Conservation (phyloP, 2,797 vertebrate genomes). For the Buphagus erythrorhynchus region DNA sequence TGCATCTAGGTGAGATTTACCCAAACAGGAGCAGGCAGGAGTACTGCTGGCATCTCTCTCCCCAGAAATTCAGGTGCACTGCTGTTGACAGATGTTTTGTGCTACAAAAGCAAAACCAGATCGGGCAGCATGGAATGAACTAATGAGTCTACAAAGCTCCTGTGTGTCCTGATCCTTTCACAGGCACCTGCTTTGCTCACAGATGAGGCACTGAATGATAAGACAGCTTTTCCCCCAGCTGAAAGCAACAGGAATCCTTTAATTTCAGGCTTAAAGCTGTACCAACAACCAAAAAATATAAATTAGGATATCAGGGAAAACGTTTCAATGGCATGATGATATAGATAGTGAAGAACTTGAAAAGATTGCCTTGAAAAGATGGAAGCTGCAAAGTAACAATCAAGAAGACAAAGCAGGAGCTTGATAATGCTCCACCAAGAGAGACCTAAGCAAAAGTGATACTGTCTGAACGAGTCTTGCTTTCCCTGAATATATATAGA, state of each 20-base stretch:
- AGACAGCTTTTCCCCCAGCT: background rate
- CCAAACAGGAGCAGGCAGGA: background rate
- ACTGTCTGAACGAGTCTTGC: background rate
- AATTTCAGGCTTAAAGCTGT: background rate
- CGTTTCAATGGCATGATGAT: background rate
- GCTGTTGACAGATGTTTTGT: background rate
- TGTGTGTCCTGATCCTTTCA: background rate
- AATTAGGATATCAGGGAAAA: background rate
- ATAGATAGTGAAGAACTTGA: background rate
- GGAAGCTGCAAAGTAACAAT: background rate
- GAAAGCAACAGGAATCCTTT: background rate
- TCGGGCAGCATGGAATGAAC: background rate
- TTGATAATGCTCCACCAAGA: background rate
- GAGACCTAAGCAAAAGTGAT: background rate
- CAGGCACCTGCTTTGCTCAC: background rate
- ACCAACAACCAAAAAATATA: background rate
- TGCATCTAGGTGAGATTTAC: background rate
- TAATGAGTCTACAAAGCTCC: background rate
- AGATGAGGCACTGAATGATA: background rate
- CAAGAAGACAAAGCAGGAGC: background rate
- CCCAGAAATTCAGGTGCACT: background rate
- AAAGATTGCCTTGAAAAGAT: background rate
- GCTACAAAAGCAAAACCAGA: background rate
- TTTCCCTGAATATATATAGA: background rate
- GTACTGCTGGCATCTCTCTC: background rate